Evolutionary conservation across 2,888 invertebrate genomes (phyloP).

Genomic region (Sarcophaga rosellei): DNA sequence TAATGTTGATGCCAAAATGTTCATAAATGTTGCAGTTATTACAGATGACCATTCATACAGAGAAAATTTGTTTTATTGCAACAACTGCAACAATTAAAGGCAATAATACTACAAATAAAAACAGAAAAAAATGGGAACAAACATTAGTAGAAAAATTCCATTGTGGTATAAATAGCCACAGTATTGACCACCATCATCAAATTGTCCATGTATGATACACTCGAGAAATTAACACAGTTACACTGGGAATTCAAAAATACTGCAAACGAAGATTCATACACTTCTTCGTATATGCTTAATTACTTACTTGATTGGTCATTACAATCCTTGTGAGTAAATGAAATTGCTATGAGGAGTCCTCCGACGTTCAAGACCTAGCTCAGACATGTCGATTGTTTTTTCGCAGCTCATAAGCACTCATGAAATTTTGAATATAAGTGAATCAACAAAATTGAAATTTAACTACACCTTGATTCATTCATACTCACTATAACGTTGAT

Average conservation of each 20-base stretch:
- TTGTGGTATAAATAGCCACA: slow-evolving; percentile 16
- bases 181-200: slow-evolving; percentile 17
- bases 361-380: too few species aligned
- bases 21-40: slow-evolving; percentile 63
- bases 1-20: slow-evolving; percentile 66
- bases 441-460: too few species aligned
- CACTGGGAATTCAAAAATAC: background rate
- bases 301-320: too few species aligned
- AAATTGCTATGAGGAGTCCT: too few species aligned
- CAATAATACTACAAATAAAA: background rate
- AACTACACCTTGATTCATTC: too few species aligned
- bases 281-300: background rate
- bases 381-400: too few species aligned
- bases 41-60: slow-evolving; percentile 23
- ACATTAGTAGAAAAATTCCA: slow-evolving; percentile 26
- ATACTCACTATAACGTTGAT: too few species aligned
- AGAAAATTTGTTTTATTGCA: slow-evolving; percentile 27
- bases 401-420: too few species aligned
- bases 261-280: background rate
- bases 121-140: background rate
- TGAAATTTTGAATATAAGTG: too few species aligned
- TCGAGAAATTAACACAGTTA: background rate
- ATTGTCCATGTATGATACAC: slow-evolving; percentile 23
- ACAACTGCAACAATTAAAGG: background rate
- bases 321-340: too few species aligned